phyloP scores from a whole-genome alignment of 1,140 invertebrate genomes.

The Conus betulinus region DNA sequence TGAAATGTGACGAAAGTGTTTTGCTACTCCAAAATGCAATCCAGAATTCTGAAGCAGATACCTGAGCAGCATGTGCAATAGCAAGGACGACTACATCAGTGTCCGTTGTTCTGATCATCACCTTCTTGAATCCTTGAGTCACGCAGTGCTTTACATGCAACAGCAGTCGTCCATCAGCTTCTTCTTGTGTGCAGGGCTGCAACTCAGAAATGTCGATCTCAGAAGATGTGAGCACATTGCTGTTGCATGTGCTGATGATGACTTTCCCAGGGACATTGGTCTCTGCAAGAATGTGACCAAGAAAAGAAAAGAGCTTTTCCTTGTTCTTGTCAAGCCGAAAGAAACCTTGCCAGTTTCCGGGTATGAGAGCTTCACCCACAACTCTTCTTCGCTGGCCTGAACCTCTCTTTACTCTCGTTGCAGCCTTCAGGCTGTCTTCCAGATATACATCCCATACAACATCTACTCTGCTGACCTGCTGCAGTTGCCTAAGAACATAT shows the following conservation, averaged over 20 bases:
- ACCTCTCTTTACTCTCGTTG: background rate
- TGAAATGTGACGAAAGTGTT: background rate
- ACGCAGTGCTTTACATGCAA: background rate
- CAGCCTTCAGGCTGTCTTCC: background rate
- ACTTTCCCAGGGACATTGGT: background rate
- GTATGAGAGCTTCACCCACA: background rate
- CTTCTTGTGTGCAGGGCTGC: background rate
- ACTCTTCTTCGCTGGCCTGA: background rate
- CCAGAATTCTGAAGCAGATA: background rate
- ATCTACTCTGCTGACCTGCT: background rate
- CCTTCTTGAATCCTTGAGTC: background rate
- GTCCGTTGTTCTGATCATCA: background rate
- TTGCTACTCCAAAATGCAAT: slow-evolving; percentile 9
- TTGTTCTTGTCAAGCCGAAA: background rate
- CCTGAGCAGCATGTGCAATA: too few relatives aligned
- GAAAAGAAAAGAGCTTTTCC: background rate
- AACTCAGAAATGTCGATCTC: background rate
- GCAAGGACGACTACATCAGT: slow-evolving; percentile 23
- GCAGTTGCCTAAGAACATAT: background rate
- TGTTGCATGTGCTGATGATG: background rate
- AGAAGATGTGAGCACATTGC: background rate
- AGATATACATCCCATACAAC: slow-evolving; percentile 5
- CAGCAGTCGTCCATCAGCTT: slow-evolving; percentile 18
- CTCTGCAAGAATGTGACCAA: background rate
- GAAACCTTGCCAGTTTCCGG: background rate